Evolutionary conservation across 2,888 invertebrate genomes (phyloP).

Genomic region (Stenodera caucasica): DNA sequence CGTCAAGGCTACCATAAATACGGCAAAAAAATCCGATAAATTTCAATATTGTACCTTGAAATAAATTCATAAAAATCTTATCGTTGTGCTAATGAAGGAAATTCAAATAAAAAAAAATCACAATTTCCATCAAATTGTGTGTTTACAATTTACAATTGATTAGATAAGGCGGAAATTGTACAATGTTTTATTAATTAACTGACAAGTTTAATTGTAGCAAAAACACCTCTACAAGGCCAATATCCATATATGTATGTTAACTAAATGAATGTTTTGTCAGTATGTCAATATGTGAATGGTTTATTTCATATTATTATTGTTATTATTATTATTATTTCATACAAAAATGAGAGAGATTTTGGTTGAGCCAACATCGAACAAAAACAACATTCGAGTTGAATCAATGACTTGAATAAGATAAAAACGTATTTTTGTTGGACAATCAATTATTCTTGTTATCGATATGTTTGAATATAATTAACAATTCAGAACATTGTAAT

Average conservation of each 20-base stretch:
- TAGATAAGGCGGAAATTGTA: constrained; percentile 25
- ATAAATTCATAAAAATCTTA: too few relatives aligned
- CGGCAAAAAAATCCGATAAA: too few relatives aligned
- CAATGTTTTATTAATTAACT: constrained; percentile 24
- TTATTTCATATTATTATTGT: too few relatives aligned
- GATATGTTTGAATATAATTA: constrained; percentile 2
- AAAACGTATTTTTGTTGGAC: neutral
- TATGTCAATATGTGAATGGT: constrained; percentile 5
- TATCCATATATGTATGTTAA: constrained; percentile 22
- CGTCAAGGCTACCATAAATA: neutral
- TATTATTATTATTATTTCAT: too few relatives aligned
- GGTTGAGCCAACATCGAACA: too few relatives aligned
- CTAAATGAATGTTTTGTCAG: constrained; percentile 9
- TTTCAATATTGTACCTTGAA: too few relatives aligned
- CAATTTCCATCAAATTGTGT: neutral
- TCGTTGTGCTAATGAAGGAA: neutral
- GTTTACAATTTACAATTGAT: constrained; percentile 9
- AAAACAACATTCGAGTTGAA: too few relatives aligned
- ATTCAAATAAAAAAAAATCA: too few relatives aligned
- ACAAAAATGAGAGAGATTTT: neutral
- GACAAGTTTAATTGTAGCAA: constrained; percentile 28
- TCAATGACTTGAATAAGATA: neutral
- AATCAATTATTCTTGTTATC: constrained; percentile 3
- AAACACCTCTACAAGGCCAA: constrained; percentile 28
- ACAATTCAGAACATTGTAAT: neutral